These are phyloP conservation scores for Amphipoea oculea DNA, from an alignment of 2,888 invertebrate genomes.

Conservation along the genomic window DNA sequence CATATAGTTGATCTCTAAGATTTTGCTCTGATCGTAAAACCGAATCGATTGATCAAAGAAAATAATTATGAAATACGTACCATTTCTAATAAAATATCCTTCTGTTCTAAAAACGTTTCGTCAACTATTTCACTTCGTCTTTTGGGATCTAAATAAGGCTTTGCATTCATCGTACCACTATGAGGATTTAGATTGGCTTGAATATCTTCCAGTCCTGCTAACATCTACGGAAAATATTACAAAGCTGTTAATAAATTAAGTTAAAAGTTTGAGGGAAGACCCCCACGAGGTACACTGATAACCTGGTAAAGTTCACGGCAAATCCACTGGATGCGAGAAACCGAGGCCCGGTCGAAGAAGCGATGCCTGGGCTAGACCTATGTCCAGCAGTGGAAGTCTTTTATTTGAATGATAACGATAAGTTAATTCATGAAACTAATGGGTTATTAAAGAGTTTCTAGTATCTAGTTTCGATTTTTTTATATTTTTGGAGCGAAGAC, in stretches of 20 bases:
- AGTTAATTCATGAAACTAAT: too few relatives aligned
- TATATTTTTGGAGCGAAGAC: too few relatives aligned
- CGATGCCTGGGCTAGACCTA: too few relatives aligned
- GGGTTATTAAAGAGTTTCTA: background rate
- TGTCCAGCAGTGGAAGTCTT: background rate
- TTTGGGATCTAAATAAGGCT: constrained; percentile 69
- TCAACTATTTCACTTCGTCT: constrained; percentile 76
- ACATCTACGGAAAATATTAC: constrained; percentile 41
- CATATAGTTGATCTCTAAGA: background rate
- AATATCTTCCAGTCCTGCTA: constrained; percentile 45
- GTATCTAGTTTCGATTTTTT: too few relatives aligned
- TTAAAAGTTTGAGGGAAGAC: background rate
- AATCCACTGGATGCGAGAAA: background rate
- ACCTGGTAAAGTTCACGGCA: background rate
- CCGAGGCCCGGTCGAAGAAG: background rate
- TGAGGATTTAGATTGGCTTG: constrained; percentile 48
- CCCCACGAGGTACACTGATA: background rate
- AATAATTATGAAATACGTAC: constrained; percentile 67
- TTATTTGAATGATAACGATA: background rate
- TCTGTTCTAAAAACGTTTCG: constrained; percentile 82
- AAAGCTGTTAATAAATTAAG: background rate
- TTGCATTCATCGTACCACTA: constrained; percentile 42
- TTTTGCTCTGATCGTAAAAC: background rate
- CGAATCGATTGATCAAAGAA: background rate
- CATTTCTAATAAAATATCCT: constrained; percentile 82